Percentiles rank a stretch among this genome's conserved stretches.
phyloP scores from a whole-genome alignment of 2,888 invertebrate genomes.

The Oxytorus armatus region DNA sequence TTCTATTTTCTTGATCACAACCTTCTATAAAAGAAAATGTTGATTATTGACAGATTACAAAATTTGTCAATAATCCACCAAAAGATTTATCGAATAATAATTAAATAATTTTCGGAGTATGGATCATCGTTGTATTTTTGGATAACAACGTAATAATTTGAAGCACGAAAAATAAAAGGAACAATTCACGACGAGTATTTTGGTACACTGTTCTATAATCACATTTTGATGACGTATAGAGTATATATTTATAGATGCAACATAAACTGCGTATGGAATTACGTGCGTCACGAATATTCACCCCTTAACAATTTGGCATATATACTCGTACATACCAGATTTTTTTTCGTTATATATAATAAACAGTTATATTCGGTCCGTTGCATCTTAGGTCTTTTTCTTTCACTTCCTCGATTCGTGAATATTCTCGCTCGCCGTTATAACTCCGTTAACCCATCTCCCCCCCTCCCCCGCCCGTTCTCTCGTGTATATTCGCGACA shows the following conservation, averaged over 20 bases:
- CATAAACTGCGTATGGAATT: not conserved
- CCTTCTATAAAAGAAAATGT: no score
- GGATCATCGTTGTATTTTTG: slow-evolving; percentile 1
- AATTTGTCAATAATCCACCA: no score
- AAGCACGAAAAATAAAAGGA: not conserved
- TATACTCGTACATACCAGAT: slow-evolving; percentile 3
- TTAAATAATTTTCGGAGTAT: not conserved
- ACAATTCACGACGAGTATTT: slow-evolving; percentile 3
- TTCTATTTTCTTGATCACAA: no score
- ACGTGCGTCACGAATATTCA: slow-evolving; percentile 6
- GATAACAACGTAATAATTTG: not conserved
- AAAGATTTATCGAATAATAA: no score
- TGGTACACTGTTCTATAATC: not conserved
- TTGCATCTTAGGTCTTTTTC: slow-evolving; percentile 24
- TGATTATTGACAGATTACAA: no score
- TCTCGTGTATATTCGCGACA: slow-evolving; percentile 23
- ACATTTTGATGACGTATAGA: slow-evolving; percentile 3
- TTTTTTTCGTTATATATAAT: no score
- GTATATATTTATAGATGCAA: not conserved
- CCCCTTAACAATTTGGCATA: not conserved
- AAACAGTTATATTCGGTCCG: not conserved
- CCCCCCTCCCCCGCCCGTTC: slow-evolving; percentile 13
- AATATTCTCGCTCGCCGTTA: slow-evolving; percentile 20
- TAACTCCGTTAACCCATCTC: slow-evolving; percentile 8
- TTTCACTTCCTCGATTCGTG: slow-evolving; percentile 26